phyloP scores from a whole-genome alignment of 1,140 invertebrate species.

The Halictus rubicundus region DNA sequence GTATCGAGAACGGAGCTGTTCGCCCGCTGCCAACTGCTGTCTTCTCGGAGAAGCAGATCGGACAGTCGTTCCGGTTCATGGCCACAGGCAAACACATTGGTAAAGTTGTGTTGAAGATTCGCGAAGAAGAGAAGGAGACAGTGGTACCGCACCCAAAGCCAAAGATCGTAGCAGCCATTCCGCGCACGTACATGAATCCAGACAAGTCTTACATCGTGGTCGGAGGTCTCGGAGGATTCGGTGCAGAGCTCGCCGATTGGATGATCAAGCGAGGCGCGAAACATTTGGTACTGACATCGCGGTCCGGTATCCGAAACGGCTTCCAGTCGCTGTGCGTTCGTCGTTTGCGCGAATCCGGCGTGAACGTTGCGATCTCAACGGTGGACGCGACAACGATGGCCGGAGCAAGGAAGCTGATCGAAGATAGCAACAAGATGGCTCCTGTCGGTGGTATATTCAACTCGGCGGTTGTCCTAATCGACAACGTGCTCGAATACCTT shows the following conservation, averaged over 20 bases:
- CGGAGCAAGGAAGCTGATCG: constrained; percentile 87
- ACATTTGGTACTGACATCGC: constrained; percentile 91
- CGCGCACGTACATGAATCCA: constrained; percentile 92
- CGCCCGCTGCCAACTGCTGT: constrained; percentile 90
- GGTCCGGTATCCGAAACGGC: constrained; percentile 92
- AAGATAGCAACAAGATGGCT: constrained; percentile 85
- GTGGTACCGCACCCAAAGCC: constrained; percentile 75
- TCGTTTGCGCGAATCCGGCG: constrained; percentile 87
- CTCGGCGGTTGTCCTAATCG: constrained; percentile 92
- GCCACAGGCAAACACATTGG: constrained; percentile 98
- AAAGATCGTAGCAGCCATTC: constrained; percentile 87
- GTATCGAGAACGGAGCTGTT: constrained; percentile 92
- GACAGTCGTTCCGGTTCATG: constrained; percentile 97
- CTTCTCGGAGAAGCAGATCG: constrained; percentile 91
- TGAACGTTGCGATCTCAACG: constrained; percentile 87
- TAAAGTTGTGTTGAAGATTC: constrained; percentile 95
- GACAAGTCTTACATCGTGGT: constrained; percentile 93
- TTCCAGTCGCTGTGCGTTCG: constrained; percentile 92
- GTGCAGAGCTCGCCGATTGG: constrained; percentile 95
- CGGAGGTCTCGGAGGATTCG: constrained; percentile 96
- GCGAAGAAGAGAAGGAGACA: constrained; percentile 86
- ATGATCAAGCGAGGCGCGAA: constrained; percentile 91
- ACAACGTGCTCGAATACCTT: constrained; percentile 94
- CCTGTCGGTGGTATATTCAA: constrained; percentile 97
- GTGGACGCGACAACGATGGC: constrained; percentile 83